phyloP scores from a whole-genome alignment of 2,113 vertebrate species.

The Catharus minimus region DNA sequence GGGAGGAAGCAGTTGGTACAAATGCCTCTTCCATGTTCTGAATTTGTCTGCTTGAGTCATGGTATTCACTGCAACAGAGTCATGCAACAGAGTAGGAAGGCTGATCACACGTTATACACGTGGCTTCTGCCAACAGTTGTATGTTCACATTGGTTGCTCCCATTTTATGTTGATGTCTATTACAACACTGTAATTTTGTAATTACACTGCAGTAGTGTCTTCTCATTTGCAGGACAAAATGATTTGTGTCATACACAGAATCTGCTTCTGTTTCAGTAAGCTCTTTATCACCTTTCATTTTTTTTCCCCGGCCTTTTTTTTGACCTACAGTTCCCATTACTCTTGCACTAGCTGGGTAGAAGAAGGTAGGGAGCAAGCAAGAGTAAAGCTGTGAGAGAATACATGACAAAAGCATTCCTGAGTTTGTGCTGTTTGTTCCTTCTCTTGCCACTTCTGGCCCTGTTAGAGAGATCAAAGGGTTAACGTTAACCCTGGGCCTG shows the following conservation, averaged over 20 bases:
- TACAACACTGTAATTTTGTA: neutral
- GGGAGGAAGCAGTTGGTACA: neutral
- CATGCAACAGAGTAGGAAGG: neutral
- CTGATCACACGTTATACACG: neutral
- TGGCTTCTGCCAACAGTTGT: neutral
- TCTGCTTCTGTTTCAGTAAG: neutral
- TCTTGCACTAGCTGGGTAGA: neutral
- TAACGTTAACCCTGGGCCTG: neutral
- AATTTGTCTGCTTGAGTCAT: neutral
- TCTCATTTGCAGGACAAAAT: neutral
- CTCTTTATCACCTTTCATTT: neutral
- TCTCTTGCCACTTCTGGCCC: neutral
- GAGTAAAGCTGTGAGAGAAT: neutral
- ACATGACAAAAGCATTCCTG: neutral
- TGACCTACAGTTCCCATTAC: neutral
- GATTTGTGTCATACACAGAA: neutral
- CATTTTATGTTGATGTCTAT: neutral
- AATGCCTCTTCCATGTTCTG: neutral
- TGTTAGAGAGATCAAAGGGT: neutral
- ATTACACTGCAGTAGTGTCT: neutral
- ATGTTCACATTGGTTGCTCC: neutral
- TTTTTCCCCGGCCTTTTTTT: neutral
- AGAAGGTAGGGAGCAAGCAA: neutral
- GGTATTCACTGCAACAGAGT: neutral
- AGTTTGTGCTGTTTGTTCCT: neutral